Base-by-base conservation (phyloP, 2,113 vertebrate genomes). In the Petrocephalus microphthalmus region DNA sequence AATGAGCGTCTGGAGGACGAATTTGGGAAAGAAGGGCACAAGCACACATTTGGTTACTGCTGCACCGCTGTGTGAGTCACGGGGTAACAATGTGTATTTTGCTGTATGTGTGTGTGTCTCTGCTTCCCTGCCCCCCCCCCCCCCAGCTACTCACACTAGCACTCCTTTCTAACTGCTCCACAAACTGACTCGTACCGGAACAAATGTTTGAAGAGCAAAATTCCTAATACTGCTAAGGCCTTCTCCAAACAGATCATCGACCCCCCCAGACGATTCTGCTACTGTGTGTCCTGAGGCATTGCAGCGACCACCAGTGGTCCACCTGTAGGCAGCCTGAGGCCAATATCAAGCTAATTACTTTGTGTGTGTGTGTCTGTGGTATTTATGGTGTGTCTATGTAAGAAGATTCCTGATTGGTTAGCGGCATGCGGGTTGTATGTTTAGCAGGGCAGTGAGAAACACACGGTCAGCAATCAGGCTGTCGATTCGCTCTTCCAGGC, bases 151-250 rank as follows among this genome's bases (percentile, higher is more conserved):
- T 2, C n/a, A 67, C 7, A 42, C 85, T 47, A 45, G 42, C 86
- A 47, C 20, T 49, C 71, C 71, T 47, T 87, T 42, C 56, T 19
- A 45, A 87, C 19, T 47, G 1, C 60, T 78, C 60, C 25, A 42
- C 87, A 51, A 87, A 74, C 4, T 49, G 57, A 47, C 45, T 67
- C 60, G 49, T 25, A 6, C 45, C 42, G 56, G 85, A 54, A 60
- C 88, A 82, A 52, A n/a, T 78, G 85, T 87, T 87, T 89, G 56
- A 84, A 88, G 84, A 78, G 90, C 33, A 85, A 89, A 88, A 89
- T 78, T 90, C 53, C 52, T 87, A 89, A 91, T 89, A 83, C 85
- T 56, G 42, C 60, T 87, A 87, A 90, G 42, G 87, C 89, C 84
- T 49, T 45, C 60, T 86, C 22, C 64, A 81, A 33, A 87, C 83